Conservation (phyloP, 1,140 invertebrate species). For the Hylaeus volcanicus region DNA sequence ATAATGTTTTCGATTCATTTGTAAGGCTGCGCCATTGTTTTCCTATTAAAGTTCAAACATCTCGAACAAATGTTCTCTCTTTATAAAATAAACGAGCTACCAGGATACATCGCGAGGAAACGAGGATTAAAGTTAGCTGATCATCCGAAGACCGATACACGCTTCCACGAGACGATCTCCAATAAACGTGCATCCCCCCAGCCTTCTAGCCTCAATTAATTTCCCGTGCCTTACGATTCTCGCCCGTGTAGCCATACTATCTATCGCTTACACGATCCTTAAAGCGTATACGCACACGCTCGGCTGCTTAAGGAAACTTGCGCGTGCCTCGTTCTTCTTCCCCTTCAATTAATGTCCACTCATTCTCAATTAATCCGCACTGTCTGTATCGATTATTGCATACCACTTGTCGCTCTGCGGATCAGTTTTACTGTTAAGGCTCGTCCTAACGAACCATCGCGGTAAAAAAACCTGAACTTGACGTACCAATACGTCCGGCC, state of each 20-base stretch:
- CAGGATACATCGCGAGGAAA: background rate
- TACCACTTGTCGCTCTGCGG: conserved; percentile 62
- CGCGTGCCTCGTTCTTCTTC: conserved; percentile 62
- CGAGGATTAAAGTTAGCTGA: background rate
- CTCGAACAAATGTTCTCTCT: too few relatives aligned
- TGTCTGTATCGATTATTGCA: conserved; percentile 74
- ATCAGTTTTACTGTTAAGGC: conserved; percentile 55
- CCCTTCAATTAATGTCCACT: conserved; percentile 67
- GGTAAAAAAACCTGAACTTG: conserved; percentile 53
- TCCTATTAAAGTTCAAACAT: too few relatives aligned
- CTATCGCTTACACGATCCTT: conserved; percentile 39
- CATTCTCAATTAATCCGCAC: conserved; percentile 75
- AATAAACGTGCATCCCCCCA: background rate
- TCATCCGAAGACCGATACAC: background rate
- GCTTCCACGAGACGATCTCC: background rate
- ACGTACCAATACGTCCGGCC: conserved; percentile 40
- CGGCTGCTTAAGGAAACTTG: conserved; percentile 64
- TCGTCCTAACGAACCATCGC: conserved; percentile 46
- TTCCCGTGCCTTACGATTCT: conserved; percentile 28
- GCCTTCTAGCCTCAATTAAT: conserved; percentile 44
- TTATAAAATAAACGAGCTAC: too few relatives aligned
- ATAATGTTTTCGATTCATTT: too few relatives aligned
- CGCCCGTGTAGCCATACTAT: conserved; percentile 17
- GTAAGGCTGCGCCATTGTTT: too few relatives aligned
- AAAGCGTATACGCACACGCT: conserved; percentile 41